These are phyloP conservation scores for Fragum whitleyi DNA, from an alignment of 2,888 invertebrate species.

Conservation along the genomic window DNA sequence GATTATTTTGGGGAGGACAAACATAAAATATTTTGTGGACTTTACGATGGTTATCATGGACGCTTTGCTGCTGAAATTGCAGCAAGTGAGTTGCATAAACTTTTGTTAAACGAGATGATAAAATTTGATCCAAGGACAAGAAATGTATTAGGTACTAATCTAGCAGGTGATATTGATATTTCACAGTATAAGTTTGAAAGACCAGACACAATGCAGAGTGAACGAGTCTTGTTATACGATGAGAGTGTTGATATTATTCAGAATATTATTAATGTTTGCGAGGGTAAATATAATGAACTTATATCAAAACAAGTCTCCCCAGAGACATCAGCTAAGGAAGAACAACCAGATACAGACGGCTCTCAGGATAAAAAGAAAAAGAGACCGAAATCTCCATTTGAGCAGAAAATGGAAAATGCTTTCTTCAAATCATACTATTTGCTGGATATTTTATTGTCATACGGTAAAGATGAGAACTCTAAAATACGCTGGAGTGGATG, in stretches of 20 bases:
- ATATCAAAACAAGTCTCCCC: constrained; percentile 55
- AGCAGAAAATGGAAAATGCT: constrained; percentile 75
- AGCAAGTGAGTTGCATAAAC: constrained; percentile 80
- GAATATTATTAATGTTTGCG: constrained; percentile 80
- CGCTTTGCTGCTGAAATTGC: constrained; percentile 81
- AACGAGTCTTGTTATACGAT: constrained; percentile 71
- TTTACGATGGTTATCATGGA: constrained; percentile 84
- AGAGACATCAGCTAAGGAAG: constrained; percentile 21
- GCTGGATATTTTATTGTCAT: constrained; percentile 81
- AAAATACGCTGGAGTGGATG: constrained; percentile 84
- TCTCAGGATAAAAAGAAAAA: constrained; percentile 50
- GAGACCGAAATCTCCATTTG: constrained; percentile 70
- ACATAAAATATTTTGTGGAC: constrained; percentile 80
- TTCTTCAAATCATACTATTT: constrained; percentile 79
- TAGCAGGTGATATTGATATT: constrained; percentile 68
- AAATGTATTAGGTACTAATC: constrained; percentile 73
- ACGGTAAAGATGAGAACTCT: constrained; percentile 83
- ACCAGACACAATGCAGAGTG: constrained; percentile 73
- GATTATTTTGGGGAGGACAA: constrained; percentile 82
- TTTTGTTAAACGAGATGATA: constrained; percentile 80
- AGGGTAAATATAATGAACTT: constrained; percentile 76
- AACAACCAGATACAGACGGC: constrained; percentile 15
- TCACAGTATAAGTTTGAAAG: constrained; percentile 72
- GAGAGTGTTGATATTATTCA: constrained; percentile 78
- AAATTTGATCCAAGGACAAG: constrained; percentile 82